Evolutionary conservation across 2,888 invertebrate species (phyloP).

Genomic region (Amphipoea oculea): DNA sequence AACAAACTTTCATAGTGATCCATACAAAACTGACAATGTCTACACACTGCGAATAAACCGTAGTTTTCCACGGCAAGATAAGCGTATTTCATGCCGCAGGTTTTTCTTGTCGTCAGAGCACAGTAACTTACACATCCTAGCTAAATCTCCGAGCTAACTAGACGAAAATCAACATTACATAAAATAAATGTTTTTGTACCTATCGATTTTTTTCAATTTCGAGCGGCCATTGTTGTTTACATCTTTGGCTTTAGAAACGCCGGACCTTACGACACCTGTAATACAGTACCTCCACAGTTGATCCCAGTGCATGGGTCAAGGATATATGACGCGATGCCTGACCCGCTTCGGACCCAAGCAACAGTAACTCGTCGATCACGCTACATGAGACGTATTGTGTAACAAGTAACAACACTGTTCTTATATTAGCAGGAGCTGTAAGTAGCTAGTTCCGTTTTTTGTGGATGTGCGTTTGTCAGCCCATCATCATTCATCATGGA

Average conservation of each 20-base stretch:
- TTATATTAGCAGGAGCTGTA: neutral
- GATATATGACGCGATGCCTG: slow-evolving; percentile 15
- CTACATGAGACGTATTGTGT: slow-evolving; percentile 25
- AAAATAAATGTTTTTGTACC: no score
- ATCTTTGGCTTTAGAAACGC: no score
- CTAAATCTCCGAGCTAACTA: neutral
- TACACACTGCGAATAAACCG: no score
- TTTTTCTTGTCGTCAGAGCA: no score
- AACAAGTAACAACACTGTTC: slow-evolving; percentile 21
- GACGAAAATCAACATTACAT: no score
- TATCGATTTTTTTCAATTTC: no score
- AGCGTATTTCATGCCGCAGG: no score
- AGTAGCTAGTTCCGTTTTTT: neutral
- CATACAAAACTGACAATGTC: no score
- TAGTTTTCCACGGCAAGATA: no score
- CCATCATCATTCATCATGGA: neutral
- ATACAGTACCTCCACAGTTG: neutral
- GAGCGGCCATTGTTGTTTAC: no score
- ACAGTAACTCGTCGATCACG: slow-evolving; percentile 28
- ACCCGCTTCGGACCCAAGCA: slow-evolving; percentile 4
- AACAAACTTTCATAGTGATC: no score
- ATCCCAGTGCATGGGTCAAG: slow-evolving; percentile 18
- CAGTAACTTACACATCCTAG: neutral
- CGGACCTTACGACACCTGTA: neutral
- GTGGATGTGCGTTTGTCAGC: neutral